Conservation (phyloP, 2,113 vertebrate genomes). For the Hippocampus barbouri region DNA sequence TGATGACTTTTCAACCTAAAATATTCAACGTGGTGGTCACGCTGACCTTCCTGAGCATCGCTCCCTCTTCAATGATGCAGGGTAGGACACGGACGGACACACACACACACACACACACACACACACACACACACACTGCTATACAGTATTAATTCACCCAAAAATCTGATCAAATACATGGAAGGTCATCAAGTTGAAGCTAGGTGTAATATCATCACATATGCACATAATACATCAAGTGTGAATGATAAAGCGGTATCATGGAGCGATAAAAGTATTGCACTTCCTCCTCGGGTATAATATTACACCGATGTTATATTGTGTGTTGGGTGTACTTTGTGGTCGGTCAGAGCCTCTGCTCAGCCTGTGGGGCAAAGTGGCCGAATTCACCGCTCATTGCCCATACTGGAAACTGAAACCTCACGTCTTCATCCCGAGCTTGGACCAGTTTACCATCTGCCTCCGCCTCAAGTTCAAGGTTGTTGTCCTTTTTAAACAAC, state of each 20-base stretch:
- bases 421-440: conserved; percentile 56
- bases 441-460: conserved; percentile 75
- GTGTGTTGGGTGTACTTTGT: background rate
- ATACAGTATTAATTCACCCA: too few species aligned
- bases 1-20: conserved; percentile 37
- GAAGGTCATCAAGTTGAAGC: background rate
- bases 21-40: conserved; percentile 14
- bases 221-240: background rate
- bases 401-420: conserved; percentile 60
- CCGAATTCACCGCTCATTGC: conserved; percentile 56
- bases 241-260: background rate
- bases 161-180: background rate
- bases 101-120: background rate
- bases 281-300: background rate
- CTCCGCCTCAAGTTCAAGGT: conserved; percentile 63
- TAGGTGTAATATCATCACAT: background rate
- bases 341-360: conserved; percentile 18
- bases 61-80: background rate
- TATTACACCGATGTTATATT: too few species aligned
- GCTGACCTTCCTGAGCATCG: conserved; percentile 34
- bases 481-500: background rate
- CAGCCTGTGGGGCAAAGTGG: conserved; percentile 72
- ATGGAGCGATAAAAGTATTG: background rate
- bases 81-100: conserved; percentile 35
- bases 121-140: too few species aligned